These are phyloP conservation scores for Caenorhabditis latens DNA, from an alignment of 1,140 invertebrate genomes.

Conservation along the genomic window DNA sequence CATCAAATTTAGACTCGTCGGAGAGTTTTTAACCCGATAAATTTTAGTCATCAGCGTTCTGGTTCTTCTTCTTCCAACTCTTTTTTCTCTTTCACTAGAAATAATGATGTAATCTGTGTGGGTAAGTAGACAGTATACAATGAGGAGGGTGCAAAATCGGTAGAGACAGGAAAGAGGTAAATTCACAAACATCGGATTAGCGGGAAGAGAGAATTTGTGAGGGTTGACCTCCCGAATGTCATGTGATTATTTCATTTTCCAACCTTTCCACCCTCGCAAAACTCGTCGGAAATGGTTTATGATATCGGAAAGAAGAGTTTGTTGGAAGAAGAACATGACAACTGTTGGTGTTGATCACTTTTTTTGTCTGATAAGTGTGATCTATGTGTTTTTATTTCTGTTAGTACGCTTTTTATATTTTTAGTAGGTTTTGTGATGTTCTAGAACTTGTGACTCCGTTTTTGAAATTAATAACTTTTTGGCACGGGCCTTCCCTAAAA, in stretches of 20 bases:
- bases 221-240: constrained; percentile 42
- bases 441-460: no score
- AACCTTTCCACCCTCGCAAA: constrained; percentile 13
- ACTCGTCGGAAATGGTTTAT: constrained; percentile 19
- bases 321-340: constrained; percentile 1
- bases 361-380: background rate
- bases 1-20: no score
- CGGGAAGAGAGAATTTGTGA: background rate
- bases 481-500: no score
- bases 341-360: background rate
- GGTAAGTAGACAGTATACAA: background rate
- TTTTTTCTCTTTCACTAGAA: background rate
- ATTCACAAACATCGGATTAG: constrained; percentile 53
- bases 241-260: constrained; percentile 44
- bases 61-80: background rate
- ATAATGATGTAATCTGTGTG: constrained; percentile 25
- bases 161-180: constrained; percentile 14
- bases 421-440: background rate
- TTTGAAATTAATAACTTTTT: no score
- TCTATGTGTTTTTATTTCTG: constrained; percentile 16
- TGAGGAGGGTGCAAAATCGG: constrained; percentile 3
- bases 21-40: no score
- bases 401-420: background rate
- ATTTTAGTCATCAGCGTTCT: background rate
- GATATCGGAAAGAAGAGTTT: background rate